Evolutionary conservation across 2,797 vertebrate species (phyloP).

Genomic region (Sus cebifrons): DNA sequence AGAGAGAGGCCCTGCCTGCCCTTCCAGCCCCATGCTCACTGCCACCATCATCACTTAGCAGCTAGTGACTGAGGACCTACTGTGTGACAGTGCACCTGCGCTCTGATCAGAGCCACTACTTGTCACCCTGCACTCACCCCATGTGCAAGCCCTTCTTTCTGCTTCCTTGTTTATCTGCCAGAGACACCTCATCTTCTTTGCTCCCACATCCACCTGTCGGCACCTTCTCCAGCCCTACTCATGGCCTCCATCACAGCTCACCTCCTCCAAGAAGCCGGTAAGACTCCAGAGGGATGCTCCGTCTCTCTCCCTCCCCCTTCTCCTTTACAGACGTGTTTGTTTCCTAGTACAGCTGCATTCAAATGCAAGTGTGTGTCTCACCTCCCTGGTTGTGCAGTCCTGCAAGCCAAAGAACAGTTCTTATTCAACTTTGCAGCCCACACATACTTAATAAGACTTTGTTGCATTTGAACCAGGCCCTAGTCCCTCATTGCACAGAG

Average conservation of each 20-base stretch:
- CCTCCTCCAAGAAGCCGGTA: background rate
- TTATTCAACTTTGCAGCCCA: background rate
- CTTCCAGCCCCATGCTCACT: background rate
- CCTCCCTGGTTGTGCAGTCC: background rate
- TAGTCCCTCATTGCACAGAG: background rate
- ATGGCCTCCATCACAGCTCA: background rate
- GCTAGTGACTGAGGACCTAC: background rate
- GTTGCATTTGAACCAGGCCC: conserved; percentile 13
- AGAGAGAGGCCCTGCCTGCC: background rate
- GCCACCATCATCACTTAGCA: background rate
- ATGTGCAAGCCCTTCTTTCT: background rate
- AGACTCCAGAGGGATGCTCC: background rate
- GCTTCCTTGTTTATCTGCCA: background rate
- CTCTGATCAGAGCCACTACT: background rate
- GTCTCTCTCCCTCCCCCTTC: background rate
- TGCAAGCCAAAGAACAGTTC: background rate
- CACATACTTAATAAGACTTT: background rate
- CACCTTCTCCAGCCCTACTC: background rate
- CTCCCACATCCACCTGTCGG: background rate
- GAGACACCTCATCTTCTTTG: background rate
- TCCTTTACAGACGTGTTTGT: background rate
- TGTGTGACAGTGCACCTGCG: accelerated
- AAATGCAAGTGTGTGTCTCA: background rate
- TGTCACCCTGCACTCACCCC: background rate
- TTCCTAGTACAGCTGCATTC: background rate